Base-by-base conservation (phyloP, 2,113 vertebrate species). In the Ailuropoda melanoleuca region DNA sequence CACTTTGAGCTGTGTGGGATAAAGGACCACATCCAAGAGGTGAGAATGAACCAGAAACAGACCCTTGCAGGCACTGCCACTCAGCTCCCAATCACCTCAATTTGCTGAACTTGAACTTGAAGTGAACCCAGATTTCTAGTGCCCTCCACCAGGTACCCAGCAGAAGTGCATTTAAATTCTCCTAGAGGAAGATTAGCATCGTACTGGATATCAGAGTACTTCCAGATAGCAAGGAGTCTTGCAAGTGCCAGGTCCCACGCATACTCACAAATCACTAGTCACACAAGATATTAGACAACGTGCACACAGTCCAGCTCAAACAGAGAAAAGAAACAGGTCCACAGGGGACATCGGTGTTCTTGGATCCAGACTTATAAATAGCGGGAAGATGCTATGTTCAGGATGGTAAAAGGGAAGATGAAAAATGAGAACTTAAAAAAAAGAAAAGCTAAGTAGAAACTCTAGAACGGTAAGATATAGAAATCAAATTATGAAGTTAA, bases 341-440 rank as follows among this genome's bases (percentile, higher is more conserved):
- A 12, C 3, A 53, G 55, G 74, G 8, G 12, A 72, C 77, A 50
- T 4, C 74, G 48, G 24, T 23, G 10, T 84, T 58, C 84, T 84
- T 81, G 82, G 26, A 87, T 84, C 46, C 55, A 84, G 17, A 96
- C 23, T 90, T 93, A 50, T 46, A 74, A 95, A 26, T 78, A 96
- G 29, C 46, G 78, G n/a, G n/a, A 1, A 56, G 74, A 82, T 50
- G 11, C 15, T 96, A n/a, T 77, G 11, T 77, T 93, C 31, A 50
- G 23, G 15, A 66, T 78, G 17, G 14, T 90, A 78, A 93, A 84
- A 94, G 46, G 56, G 37, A 74, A 78, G 11, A 53, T 74, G 21
- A 83, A 94, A 85, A 74, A 64, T 60, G 70, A 95, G 78, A 90
- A 85, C 82, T n/a, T 90, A 13, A 31, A 31, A 64, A 53, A 21